Conservation (phyloP, 2,113 vertebrate genomes). For the Nyctereutes procyonoides region DNA sequence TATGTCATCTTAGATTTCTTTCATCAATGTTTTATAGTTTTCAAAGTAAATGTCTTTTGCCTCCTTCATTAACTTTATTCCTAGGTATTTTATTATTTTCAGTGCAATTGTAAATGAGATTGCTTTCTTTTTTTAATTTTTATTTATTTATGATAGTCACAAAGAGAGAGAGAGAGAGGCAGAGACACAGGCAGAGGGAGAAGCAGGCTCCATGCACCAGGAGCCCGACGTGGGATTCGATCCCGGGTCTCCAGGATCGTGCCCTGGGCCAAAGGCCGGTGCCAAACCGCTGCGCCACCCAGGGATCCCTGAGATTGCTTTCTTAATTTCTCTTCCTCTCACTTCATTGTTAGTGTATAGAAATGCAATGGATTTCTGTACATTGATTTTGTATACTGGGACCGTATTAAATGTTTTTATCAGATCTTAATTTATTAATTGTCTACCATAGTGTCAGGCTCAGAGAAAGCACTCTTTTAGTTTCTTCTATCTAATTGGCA, state of each 20-base stretch:
- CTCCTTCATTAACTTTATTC: neutral
- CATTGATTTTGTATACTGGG: neutral
- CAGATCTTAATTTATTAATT: neutral
- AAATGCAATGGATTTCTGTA: neutral
- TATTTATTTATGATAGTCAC: too few species aligned
- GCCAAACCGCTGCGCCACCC: too few species aligned
- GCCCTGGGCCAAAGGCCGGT: too few species aligned
- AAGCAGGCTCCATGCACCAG: too few species aligned
- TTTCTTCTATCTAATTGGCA: neutral
- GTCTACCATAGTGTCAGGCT: neutral
- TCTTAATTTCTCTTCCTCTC: neutral
- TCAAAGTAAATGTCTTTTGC: neutral
- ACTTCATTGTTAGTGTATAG: neutral
- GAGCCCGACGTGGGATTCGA: too few species aligned
- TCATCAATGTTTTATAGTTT: neutral
- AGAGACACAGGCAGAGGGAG: too few species aligned
- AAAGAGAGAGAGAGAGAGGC: too few species aligned
- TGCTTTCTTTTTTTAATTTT: too few species aligned
- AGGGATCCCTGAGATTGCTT: neutral
- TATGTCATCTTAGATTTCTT: neutral
- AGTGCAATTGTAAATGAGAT: neutral
- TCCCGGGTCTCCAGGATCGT: too few species aligned
- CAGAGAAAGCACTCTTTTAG: neutral
- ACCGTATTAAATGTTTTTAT: neutral
- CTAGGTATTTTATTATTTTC: neutral